phyloP scores from a whole-genome alignment of 2,797 vertebrate genomes.

The Anabacerthia variegaticeps region DNA sequence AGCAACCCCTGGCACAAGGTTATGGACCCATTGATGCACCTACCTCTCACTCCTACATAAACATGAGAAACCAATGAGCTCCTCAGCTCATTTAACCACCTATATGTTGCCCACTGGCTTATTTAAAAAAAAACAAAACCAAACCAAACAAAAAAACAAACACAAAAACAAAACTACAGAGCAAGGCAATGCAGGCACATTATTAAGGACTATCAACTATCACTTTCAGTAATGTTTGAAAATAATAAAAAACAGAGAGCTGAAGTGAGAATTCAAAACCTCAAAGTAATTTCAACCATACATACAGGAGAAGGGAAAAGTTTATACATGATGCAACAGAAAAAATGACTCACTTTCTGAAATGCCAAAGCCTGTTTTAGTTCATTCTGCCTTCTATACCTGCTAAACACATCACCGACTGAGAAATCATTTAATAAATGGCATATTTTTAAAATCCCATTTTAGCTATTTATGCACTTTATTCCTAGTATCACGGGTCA shows the following conservation, averaged over 20 bases:
- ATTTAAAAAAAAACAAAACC: not conserved
- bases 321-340: slow-evolving; percentile 66
- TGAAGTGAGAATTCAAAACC: slow-evolving; percentile 69
- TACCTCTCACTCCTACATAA: not conserved
- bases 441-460: slow-evolving; percentile 4
- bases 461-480: slow-evolving; percentile 47
- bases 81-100: not conserved
- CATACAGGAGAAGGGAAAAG: slow-evolving; percentile 43
- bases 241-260: slow-evolving; percentile 53
- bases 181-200: not conserved
- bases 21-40: not conserved
- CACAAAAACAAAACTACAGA: not conserved
- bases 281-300: slow-evolving; percentile 64
- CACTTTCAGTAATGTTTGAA: slow-evolving; percentile 38
- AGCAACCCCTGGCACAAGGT: not conserved
- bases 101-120: not conserved
- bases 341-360: slow-evolving; percentile 46
- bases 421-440: slow-evolving; percentile 65
- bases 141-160: not conserved
- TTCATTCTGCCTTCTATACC: slow-evolving; percentile 36
- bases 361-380: slow-evolving; percentile 48
- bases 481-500: slow-evolving; percentile 3
- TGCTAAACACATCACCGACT: slow-evolving; percentile 50
- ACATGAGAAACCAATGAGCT: not conserved
- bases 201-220: not conserved